These are phyloP conservation scores for Meloidogyne exigua DNA, from an alignment of 1,140 invertebrate species.

Conservation along the genomic window DNA sequence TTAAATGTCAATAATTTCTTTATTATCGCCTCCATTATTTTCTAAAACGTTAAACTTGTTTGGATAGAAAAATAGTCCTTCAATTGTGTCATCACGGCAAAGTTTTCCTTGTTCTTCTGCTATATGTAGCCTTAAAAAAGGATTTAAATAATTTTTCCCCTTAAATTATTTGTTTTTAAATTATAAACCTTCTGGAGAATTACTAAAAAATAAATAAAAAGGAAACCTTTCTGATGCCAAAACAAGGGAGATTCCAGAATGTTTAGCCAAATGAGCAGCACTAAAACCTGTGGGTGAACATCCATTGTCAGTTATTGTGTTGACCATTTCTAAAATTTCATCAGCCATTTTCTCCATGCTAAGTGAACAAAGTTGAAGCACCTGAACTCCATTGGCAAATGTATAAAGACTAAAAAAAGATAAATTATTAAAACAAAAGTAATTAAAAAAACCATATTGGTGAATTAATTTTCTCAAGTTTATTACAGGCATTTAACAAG, in stretches of 20 bases:
- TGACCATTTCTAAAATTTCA: slow-evolving; percentile 43
- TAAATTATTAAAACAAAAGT: not conserved
- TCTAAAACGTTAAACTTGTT: slow-evolving; percentile 38
- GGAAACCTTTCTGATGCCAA: slow-evolving; percentile 45
- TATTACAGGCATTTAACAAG: slow-evolving; percentile 66
- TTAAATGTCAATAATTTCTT: slow-evolving; percentile 2
- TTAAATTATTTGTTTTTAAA: not conserved
- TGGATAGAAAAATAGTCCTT: slow-evolving; percentile 48
- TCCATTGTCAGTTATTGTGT: slow-evolving; percentile 5
- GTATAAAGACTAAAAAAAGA: slow-evolving; percentile 40
- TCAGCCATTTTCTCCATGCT: slow-evolving; percentile 20
- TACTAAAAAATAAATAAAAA: too few relatives aligned
- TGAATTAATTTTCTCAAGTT: slow-evolving; percentile 62
- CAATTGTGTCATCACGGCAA: slow-evolving; percentile 51
- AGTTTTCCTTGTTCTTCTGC: slow-evolving; percentile 44
- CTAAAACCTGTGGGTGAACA: slow-evolving; percentile 21
- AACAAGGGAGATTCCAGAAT: slow-evolving; percentile 40
- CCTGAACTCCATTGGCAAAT: slow-evolving; percentile 44
- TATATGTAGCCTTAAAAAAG: slow-evolving; percentile 33
- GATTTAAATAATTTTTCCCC: not conserved
- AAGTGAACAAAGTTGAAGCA: slow-evolving; percentile 40
- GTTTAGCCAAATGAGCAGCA: slow-evolving; percentile 37
- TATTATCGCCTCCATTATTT: not conserved
- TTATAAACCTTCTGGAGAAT: too few relatives aligned
- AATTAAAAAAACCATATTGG: slow-evolving; percentile 37